Conservation (phyloP, 2,888 invertebrate genomes). For the Quadriops clusia region DNA sequence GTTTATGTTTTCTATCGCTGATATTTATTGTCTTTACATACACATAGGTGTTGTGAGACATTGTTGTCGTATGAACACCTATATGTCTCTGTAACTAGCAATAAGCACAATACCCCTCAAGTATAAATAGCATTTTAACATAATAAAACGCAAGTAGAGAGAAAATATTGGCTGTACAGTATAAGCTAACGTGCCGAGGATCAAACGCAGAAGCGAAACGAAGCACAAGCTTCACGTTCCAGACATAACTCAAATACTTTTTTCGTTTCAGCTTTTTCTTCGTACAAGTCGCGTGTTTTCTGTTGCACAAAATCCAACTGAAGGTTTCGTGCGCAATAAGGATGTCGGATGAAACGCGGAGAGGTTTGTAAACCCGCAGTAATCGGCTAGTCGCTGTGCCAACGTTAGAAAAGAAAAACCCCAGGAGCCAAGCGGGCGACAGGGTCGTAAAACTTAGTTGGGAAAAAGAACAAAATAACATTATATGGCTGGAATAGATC, state of each 20-base stretch:
- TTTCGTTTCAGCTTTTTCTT: slow-evolving; percentile 6
- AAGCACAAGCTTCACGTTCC: slow-evolving; percentile 20
- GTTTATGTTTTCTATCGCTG: too few species aligned
- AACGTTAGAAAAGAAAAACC: slow-evolving; percentile 22
- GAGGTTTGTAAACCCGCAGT: slow-evolving; percentile 12
- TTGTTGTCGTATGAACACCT: too few species aligned
- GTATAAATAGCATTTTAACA: too few species aligned
- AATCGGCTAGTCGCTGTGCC: slow-evolving; percentile 17
- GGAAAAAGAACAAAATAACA: slow-evolving; percentile 25
- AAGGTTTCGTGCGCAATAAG: slow-evolving; percentile 6
- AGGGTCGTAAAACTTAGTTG: slow-evolving; percentile 27
- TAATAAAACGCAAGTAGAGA: too few species aligned
- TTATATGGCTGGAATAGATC: slow-evolving; percentile 28
- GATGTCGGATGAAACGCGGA: slow-evolving; percentile 8
- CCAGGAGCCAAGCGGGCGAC: slow-evolving; percentile 27
- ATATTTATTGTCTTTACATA: too few species aligned
- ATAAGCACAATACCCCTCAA: too few species aligned
- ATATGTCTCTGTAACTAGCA: too few species aligned
- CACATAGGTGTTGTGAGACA: too few species aligned
- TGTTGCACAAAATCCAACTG: slow-evolving; percentile 6
- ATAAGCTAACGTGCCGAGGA: slow-evolving; percentile 18
- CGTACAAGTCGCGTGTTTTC: slow-evolving; percentile 10
- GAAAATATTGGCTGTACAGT: too few species aligned
- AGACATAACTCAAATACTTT: slow-evolving; percentile 24
- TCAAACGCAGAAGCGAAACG: slow-evolving; percentile 18